Conservation (phyloP, 2,888 invertebrate species). For the Notocelia uddmanniana region DNA sequence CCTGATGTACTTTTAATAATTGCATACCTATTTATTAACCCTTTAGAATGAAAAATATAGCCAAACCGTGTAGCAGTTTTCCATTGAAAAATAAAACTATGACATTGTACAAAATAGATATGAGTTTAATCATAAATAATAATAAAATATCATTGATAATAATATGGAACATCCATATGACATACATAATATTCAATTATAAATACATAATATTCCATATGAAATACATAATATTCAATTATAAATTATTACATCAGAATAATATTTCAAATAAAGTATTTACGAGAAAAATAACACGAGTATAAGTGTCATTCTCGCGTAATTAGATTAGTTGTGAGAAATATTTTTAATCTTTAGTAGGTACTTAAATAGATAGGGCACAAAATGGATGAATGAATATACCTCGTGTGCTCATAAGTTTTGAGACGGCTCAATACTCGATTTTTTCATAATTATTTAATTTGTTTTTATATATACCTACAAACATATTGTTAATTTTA, state of each 20-base stretch:
- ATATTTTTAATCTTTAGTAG: not conserved
- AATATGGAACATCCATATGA: not conserved
- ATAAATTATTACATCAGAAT: not conserved
- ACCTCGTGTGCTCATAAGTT: too few relatives aligned
- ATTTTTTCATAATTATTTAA: too few relatives aligned
- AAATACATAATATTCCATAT: not conserved
- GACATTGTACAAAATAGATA: not conserved
- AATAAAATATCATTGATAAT: too few relatives aligned
- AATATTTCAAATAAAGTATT: not conserved
- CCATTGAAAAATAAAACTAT: not conserved
- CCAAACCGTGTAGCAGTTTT: not conserved
- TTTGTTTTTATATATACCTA: too few relatives aligned
- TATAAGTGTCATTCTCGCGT: not conserved
- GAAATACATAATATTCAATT: not conserved
- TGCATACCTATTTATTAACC: too few relatives aligned
- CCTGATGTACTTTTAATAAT: too few relatives aligned
- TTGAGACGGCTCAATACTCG: too few relatives aligned
- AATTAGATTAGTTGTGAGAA: not conserved
- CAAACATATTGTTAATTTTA: too few relatives aligned
- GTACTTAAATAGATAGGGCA: not conserved
- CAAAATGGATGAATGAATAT: not conserved
- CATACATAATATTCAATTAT: not conserved
- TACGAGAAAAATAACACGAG: constrained; percentile 3
- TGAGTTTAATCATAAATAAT: not conserved
- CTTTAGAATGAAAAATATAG: not conserved